These are phyloP conservation scores for Hoplodrina blanda DNA, from an alignment of 2,888 invertebrate species.

Conservation along the genomic window DNA sequence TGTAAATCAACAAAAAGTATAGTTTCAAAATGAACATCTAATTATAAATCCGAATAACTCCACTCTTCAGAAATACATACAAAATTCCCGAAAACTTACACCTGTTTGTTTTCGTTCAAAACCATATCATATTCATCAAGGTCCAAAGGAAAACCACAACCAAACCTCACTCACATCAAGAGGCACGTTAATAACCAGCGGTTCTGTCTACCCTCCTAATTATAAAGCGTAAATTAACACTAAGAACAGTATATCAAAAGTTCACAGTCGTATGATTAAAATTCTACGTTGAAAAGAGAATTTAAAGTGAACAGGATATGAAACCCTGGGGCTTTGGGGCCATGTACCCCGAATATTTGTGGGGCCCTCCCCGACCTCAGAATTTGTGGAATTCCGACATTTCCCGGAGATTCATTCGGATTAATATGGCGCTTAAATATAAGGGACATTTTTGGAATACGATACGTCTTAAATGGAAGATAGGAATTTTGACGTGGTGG, in stretches of 20 bases:
- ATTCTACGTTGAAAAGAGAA: constrained; percentile 52
- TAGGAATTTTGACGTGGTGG: constrained; percentile 23
- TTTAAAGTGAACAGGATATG: constrained; percentile 55
- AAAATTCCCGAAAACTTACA: constrained; percentile 15
- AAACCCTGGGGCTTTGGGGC: constrained; percentile 20
- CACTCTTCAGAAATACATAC: not conserved
- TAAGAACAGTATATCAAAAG: constrained; percentile 38
- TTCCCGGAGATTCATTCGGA: constrained; percentile 48
- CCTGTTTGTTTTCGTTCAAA: constrained; percentile 32
- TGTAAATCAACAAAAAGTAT: not conserved
- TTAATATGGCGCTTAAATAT: constrained; percentile 49
- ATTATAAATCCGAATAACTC: constrained; percentile 22
- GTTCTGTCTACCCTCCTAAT: constrained; percentile 38
- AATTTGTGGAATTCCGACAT: constrained; percentile 54
- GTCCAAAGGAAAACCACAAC: constrained; percentile 48
- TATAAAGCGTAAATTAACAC: constrained; percentile 51
- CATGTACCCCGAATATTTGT: constrained; percentile 59
- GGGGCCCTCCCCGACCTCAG: constrained; percentile 48
- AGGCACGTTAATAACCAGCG: constrained; percentile 32
- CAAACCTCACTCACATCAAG: constrained; percentile 32
- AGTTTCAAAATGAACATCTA: constrained; percentile 4
- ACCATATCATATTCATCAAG: constrained; percentile 32
- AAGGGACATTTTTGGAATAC: constrained; percentile 49
- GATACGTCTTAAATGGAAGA: constrained; percentile 19
- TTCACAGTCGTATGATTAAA: constrained; percentile 47